Evolutionary conservation across 2,113 vertebrate genomes (phyloP), one percentile per base, ranked within the genome.

Genomic region (Dipodomys stephensi): DNA sequence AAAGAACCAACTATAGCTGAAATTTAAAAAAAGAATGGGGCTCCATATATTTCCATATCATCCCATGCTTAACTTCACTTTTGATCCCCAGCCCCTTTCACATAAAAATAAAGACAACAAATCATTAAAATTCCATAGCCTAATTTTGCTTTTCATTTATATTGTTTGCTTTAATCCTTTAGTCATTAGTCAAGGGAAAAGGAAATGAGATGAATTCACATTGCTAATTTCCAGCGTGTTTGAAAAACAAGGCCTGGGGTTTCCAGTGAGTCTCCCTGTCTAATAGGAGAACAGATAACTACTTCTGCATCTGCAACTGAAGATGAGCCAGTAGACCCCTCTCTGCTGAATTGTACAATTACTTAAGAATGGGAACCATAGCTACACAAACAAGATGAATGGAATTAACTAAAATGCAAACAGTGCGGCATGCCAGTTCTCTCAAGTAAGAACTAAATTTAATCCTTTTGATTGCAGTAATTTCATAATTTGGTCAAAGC

Each of bases 121-220:
- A 79, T 4, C 65, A 90, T 90, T 95, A 89, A 91, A 91, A 89
- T 77, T 90, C 10, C 44, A 84, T 71, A 73, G 68, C 39, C 84
- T 95, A 93, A 91, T 87, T 92, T 91, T 44, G 91, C 91, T 89
- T 92, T 96, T 92, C 19, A 92, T 15, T n/a, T 80, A 90, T 83
- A 57, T 67, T 93, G 23, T 94, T 86, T 85, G 27, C 76, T 90
- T 84, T 10, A 15, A 90, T 86, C 30, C 44, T 91, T 73, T 65
- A 90, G 53, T 84, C 91, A 93, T 89, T 92, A 96, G 67, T 88
- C 71, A 92, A 90, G 60, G 32, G 64, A 83, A 83, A 96, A 89
- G 9, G 77, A 62, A 95, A 67, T 62, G 67, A 93, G 30, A 83
- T 89, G 81, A 94, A 91, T 83, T 88, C 39, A 71, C 22, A 79